Evolutionary conservation across 1,140 invertebrate species (phyloP).

Genomic region (Nomia melanderi): DNA sequence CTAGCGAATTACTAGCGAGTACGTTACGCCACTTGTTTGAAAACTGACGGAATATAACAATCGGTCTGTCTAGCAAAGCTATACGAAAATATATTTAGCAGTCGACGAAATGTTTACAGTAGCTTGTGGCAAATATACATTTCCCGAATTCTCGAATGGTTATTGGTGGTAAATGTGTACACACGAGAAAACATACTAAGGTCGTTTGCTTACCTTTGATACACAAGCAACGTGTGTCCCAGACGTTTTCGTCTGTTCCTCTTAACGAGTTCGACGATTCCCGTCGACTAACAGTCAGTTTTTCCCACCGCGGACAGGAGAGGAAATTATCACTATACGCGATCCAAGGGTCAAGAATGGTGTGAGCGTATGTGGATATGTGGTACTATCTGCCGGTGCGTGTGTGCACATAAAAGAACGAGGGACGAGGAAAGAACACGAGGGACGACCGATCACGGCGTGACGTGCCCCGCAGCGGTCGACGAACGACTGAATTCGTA

Average conservation of each 20-base stretch:
- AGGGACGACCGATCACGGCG: slow-evolving; percentile 17
- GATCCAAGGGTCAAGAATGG: slow-evolving; percentile 60
- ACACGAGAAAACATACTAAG: background rate
- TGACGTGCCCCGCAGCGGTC: slow-evolving; percentile 35
- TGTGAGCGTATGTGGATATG: slow-evolving; percentile 18
- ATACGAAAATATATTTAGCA: too few relatives aligned
- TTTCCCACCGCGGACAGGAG: slow-evolving; percentile 47
- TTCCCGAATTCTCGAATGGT: background rate
- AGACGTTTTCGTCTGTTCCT: slow-evolving; percentile 8
- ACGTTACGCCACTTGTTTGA: background rate
- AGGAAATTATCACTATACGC: slow-evolving; percentile 62
- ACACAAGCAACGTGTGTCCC: background rate
- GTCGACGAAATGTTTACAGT: background rate
- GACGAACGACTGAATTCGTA: slow-evolving; percentile 58
- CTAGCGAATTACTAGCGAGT: background rate
- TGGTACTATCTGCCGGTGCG: background rate
- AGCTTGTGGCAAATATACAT: background rate
- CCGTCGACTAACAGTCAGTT: slow-evolving; percentile 44
- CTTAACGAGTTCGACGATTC: slow-evolving; percentile 43
- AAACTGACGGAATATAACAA: background rate
- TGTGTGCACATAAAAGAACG: background rate
- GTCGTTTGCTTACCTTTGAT: slow-evolving; percentile 45
- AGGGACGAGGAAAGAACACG: too few relatives aligned
- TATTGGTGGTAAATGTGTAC: background rate
- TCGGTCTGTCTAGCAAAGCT: too few relatives aligned